Percentiles rank a stretch among this genome's conserved stretches.
These are phyloP conservation scores for Heterodera schachtii DNA, from an alignment of 1,140 invertebrate genomes.

Conservation along the genomic window DNA sequence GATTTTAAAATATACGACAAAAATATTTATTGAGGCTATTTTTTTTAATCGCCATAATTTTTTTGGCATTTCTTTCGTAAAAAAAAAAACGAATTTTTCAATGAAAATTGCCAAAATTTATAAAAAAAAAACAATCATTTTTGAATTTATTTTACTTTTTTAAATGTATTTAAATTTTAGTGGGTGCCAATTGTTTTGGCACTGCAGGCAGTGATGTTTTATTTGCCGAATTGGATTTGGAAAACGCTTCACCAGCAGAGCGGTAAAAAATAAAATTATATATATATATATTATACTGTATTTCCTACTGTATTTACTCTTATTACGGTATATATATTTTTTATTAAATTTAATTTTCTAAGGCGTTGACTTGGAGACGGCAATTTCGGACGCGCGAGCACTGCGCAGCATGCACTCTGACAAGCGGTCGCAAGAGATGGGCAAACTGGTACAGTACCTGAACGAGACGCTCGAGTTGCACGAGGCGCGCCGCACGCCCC, in stretches of 20 bases:
- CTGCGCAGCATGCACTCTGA: slow-evolving; percentile 44
- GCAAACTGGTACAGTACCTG: slow-evolving; percentile 52
- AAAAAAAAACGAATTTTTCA: no score
- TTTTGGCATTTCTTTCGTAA: no score
- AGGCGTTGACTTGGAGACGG: slow-evolving; percentile 58
- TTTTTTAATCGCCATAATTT: no score
- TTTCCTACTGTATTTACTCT: no score
- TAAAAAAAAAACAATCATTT: no score
- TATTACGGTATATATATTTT: neutral
- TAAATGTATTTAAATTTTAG: slow-evolving; percentile 32
- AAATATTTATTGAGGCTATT: neutral
- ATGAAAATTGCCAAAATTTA: no score
- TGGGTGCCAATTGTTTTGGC: slow-evolving; percentile 67
- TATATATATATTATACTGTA: no score
- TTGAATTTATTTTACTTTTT: neutral
- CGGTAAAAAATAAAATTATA: slow-evolving; percentile 53
- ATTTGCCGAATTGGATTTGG: slow-evolving; percentile 70
- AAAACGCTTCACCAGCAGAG: slow-evolving; percentile 69
- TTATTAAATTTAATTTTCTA: neutral
- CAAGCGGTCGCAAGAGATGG: slow-evolving; percentile 51
- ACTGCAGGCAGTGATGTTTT: slow-evolving; percentile 69
- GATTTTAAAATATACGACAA: no score
- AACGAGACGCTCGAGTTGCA: slow-evolving; percentile 57
- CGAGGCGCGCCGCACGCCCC: slow-evolving; percentile 37
- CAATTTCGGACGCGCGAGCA: slow-evolving; percentile 54